These are phyloP conservation scores for Machimus rusticus DNA, from an alignment of 2,888 invertebrate species.

Conservation along the genomic window DNA sequence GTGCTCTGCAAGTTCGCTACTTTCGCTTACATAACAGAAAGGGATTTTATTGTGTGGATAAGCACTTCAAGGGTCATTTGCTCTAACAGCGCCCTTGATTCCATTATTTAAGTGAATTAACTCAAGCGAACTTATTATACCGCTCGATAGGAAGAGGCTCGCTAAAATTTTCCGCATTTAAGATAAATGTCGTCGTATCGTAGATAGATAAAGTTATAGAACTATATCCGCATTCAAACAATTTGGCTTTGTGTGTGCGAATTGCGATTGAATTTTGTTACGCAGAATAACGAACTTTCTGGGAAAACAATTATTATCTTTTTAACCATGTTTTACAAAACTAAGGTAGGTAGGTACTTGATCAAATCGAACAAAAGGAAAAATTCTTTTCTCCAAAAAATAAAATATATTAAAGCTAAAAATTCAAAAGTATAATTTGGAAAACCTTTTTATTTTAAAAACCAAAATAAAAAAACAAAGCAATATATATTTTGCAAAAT, in stretches of 20 bases:
- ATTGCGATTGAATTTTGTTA: neutral
- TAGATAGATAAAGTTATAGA: neutral
- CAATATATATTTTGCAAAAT: too few species aligned
- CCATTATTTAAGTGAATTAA: conserved; percentile 31
- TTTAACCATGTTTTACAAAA: too few species aligned
- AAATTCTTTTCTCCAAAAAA: too few species aligned
- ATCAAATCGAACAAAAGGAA: too few species aligned
- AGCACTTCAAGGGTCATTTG: conserved; percentile 36
- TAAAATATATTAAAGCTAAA: too few species aligned
- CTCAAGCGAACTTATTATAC: conserved; percentile 10
- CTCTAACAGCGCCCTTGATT: conserved; percentile 19
- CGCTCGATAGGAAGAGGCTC: neutral
- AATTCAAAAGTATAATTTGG: too few species aligned
- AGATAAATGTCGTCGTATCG: neutral
- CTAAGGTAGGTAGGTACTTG: too few species aligned
- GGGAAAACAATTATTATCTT: neutral
- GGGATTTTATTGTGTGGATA: conserved; percentile 37
- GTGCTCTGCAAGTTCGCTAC: conserved; percentile 18
- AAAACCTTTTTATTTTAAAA: too few species aligned
- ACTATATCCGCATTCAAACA: neutral
- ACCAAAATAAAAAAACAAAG: too few species aligned
- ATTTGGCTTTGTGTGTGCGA: neutral
- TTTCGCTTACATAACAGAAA: conserved; percentile 18
- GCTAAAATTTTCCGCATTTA: neutral
- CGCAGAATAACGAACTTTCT: neutral